A percentile compares a stretch with the other conserved stretches of the same genome.
Conservation (phyloP, 1,140 invertebrate species). For the Zaprionus nigranus region DNA sequence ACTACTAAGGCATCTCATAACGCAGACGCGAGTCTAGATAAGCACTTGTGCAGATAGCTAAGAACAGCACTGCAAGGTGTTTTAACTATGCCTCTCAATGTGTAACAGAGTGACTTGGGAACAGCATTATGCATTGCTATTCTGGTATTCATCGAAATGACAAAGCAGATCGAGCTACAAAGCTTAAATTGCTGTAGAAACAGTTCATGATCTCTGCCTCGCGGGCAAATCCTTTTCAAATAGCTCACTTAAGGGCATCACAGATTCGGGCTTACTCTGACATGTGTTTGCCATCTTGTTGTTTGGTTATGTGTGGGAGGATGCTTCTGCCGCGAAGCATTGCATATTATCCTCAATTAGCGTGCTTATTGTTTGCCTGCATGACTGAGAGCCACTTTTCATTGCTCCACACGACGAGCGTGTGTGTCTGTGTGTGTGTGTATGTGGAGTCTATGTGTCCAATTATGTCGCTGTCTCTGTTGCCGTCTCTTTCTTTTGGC, state of each 20-base stretch:
- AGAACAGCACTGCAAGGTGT: not conserved
- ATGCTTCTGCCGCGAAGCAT: constrained; percentile 14
- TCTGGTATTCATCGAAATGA: too few relatives aligned
- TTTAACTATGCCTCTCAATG: not conserved
- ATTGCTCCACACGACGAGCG: constrained; percentile 5
- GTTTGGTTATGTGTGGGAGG: constrained; percentile 28
- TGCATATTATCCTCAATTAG: constrained; percentile 77
- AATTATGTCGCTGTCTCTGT: constrained; percentile 30
- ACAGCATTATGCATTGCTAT: not conserved
- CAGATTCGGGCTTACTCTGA: not conserved
- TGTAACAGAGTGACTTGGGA: not conserved
- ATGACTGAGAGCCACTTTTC: constrained; percentile 31
- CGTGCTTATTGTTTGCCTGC: constrained; percentile 71
- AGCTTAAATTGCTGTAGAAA: too few relatives aligned
- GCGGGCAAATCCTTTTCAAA: too few relatives aligned
- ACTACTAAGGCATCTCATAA: constrained; percentile 34
- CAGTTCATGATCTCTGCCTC: too few relatives aligned
- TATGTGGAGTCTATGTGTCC: constrained; percentile 10
- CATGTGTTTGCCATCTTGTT: constrained; percentile 22
- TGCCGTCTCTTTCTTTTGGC: not conserved
- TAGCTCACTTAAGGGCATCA: constrained; percentile 14
- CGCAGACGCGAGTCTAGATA: not conserved
- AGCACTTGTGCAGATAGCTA: constrained; percentile 3
- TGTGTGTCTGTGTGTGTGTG: constrained; percentile 11
- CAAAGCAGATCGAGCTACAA: too few relatives aligned